Evolutionary conservation across 2,113 vertebrate species (phyloP).

Genomic region (Rhinolophus sinicus): DNA sequence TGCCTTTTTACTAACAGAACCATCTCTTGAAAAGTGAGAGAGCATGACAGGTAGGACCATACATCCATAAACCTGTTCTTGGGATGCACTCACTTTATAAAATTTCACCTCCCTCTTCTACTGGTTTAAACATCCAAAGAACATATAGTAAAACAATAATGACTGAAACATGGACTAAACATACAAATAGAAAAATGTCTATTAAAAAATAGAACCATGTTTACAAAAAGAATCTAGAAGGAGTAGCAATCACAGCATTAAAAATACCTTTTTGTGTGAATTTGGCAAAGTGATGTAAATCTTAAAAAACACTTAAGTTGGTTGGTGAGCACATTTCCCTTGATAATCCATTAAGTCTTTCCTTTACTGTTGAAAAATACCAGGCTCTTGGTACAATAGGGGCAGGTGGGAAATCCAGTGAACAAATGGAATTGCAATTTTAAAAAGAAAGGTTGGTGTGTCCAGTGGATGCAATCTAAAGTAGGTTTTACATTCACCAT

Average conservation of each 20-base stretch:
- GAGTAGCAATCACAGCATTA: background rate
- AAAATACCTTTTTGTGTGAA: background rate
- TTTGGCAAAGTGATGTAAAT: background rate
- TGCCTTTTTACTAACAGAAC: background rate
- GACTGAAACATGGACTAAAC: background rate
- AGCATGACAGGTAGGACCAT: background rate
- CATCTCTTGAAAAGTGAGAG: background rate
- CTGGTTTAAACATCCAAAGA: background rate
- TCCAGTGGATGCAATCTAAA: background rate
- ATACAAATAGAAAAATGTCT: background rate
- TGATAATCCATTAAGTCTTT: background rate
- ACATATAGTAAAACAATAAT: background rate
- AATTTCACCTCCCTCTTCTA: background rate
- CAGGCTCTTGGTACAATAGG: background rate
- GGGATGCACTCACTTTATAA: background rate
- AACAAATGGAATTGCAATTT: background rate
- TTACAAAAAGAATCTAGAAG: background rate
- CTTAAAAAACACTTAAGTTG: background rate
- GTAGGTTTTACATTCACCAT: background rate
- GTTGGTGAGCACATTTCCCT: background rate
- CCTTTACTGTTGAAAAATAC: background rate
- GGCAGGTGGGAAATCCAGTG: background rate
- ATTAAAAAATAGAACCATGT: background rate
- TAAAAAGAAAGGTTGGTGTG: background rate
- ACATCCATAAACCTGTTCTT: background rate